Evolutionary conservation across 2,888 invertebrate species (phyloP), one percentile per base, ranked within the genome.

Genomic region (Eristalis pertinax): DNA sequence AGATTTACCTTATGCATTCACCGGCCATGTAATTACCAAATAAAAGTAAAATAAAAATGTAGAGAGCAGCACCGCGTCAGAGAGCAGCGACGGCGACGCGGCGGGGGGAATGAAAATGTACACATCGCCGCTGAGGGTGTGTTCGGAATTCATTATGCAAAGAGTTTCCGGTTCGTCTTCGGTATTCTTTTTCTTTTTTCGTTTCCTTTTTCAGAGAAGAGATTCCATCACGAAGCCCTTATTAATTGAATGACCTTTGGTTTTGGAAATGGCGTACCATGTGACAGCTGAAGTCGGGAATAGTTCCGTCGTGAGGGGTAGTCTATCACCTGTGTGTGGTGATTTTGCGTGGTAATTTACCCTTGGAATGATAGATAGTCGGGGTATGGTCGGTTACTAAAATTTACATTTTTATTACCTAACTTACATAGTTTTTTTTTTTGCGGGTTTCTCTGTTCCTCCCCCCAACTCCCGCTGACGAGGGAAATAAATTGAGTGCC

Each of bases 171-270:
- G 74, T 63, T 58, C 38, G 65, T 26, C 32, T 32, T 35, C 10
- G 2, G 32, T 38, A 22, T 10, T 29, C 38, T 26, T 22, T 70
- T 38, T 58, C 4, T 13, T 38, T 26, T 56, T 58, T 43, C 22
- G 58, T 38, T 58, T 15, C 32, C 24, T 29, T 43, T 62, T 65
- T 56, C 32, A 10, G 32, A 32, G 13, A 10, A 10, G 41, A 24
- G 38, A n/a, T 56, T 69, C 56, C 69, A 69, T 81, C 68, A 63
- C 60, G 64, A 56, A 63, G 24, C 60, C 72, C 65, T 67, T 67
- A 73, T 81, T 84, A 76, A 80, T 76, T 84, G 43, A 32, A 76
- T 85, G 76, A 81, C 76, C 76, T 85, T 85, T 85, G 68, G 41
- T 68, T 50, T 50, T 58, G 32, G 41, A 24, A 41, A 29, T 41